Evolutionary conservation across 1,140 invertebrate genomes (phyloP).

Genomic region (Drepana arcuata): DNA sequence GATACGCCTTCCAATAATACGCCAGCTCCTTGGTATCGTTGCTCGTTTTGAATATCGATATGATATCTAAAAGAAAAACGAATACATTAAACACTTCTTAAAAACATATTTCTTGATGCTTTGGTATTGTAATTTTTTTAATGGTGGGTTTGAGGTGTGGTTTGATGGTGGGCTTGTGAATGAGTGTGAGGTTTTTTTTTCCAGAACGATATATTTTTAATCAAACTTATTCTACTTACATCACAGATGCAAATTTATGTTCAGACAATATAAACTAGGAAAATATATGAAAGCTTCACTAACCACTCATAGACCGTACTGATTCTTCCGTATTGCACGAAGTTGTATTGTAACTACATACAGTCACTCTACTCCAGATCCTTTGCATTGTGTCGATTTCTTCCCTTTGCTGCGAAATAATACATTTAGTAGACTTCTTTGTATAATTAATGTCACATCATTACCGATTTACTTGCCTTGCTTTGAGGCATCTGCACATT

Average conservation of each 20-base stretch:
- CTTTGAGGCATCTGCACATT: slow-evolving; percentile 61
- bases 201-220: no score
- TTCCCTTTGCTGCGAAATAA: slow-evolving; percentile 45
- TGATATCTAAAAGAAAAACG: slow-evolving; percentile 41
- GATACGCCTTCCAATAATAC: slow-evolving; percentile 77
- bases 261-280: background rate
- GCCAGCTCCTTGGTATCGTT: slow-evolving; percentile 69
- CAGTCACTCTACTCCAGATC: slow-evolving; percentile 50
- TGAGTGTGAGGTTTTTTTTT: no score
- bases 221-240: no score
- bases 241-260: no score
- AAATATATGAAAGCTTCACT: slow-evolving; percentile 9
- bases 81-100: no score
- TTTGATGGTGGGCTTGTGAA: no score
- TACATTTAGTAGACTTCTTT: slow-evolving; percentile 6
- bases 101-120: no score
- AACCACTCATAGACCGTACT: slow-evolving; percentile 47
- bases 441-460: no score
- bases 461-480: slow-evolving; percentile 39
- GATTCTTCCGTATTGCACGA: slow-evolving; percentile 37
- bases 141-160: no score
- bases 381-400: slow-evolving; percentile 60
- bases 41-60: slow-evolving; percentile 50
- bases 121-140: no score
- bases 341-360: slow-evolving; percentile 46